Evolutionary conservation across 2,888 invertebrate genomes (phyloP).

Genomic region (Chymomyza amoena): DNA sequence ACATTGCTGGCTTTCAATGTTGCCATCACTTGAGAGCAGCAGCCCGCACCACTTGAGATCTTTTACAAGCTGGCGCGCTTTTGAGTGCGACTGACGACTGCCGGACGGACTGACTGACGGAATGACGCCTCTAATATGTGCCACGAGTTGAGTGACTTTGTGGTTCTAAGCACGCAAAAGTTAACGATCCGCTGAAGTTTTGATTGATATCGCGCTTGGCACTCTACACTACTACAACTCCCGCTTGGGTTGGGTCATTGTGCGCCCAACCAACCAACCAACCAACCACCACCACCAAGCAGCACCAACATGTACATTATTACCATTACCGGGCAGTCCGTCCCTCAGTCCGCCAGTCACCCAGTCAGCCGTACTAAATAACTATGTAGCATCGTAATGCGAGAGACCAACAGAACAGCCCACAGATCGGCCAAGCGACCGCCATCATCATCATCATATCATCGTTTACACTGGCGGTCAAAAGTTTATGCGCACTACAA

Average conservation of each 20-base stretch:
- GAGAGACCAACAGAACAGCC: neutral
- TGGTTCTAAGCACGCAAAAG: slow-evolving; percentile 21
- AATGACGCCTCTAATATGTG: slow-evolving; percentile 25
- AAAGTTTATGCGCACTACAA: too few species aligned
- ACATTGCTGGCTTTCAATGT: neutral
- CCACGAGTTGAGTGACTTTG: slow-evolving; percentile 42
- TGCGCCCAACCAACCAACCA: slow-evolving; percentile 10
- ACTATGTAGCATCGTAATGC: neutral
- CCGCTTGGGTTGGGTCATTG: slow-evolving; percentile 20
- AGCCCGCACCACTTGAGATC: neutral
- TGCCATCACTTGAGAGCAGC: neutral
- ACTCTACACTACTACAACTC: neutral
- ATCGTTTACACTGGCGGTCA: neutral
- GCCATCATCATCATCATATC: neutral
- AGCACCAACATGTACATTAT: neutral
- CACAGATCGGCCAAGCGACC: neutral
- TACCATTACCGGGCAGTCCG: neutral
- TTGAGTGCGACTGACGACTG: neutral
- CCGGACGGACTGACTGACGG: too few species aligned
- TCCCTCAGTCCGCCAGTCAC: neutral
- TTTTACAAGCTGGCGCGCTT: slow-evolving; percentile 9
- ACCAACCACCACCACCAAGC: slow-evolving; percentile 13
- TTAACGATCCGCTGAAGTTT: slow-evolving; percentile 46
- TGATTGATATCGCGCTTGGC: slow-evolving; percentile 40
- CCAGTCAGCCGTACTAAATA: slow-evolving; percentile 4